Base-by-base conservation (phyloP, 2,888 invertebrate species). In the Tetanocera ferruginea region DNA sequence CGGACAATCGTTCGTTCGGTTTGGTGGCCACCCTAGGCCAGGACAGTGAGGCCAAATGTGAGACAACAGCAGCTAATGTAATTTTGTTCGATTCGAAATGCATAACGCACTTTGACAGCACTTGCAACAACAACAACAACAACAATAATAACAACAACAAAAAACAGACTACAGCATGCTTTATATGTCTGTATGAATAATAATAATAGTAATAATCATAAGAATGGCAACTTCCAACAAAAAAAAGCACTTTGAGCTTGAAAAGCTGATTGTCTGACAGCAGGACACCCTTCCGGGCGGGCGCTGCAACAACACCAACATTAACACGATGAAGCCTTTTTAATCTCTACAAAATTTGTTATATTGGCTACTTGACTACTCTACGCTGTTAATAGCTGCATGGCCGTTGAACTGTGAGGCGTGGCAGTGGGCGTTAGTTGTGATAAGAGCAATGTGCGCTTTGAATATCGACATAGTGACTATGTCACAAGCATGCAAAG, bases 31-130 rank as follows among this genome's bases (percentile, higher is more conserved):
- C 43, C 17, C 31, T 5, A 14, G 28, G 52, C 5, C 6, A 17
- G 52, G 25, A 5, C 0, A 25, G 28, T 52, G 28, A 69, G 31
- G 43, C 23, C 17, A 31, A 19, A n/a, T 31, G 34, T n/a, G 11
- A 17, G 43, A 43, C 62, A 62, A 28, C 60, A 49, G 73, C 74
- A 52, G 64, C 74, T 74, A 74, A 74, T 74, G 66, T 34, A 51
- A 74, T 64, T 74, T 64, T 43, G 66, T 74, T 49, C 51, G 64
- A 74, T 74, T 74, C 34, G 62, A 34, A 74, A 64, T 74, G 74
- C 74, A 66, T 51, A 66, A 74, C 66, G 74, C 74, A 52, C 31
- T 57, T 57, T 52, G 52, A 19, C 28, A 31, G 28, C 8, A 9
- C 5, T 34, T 34, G 57, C 64, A 49, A 31, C 73, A 62, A 19